A percentile compares a stretch with the other conserved stretches of the same genome.
phyloP scores from a whole-genome alignment of 1,140 invertebrate genomes.

The Rhyacophila brunnea region DNA sequence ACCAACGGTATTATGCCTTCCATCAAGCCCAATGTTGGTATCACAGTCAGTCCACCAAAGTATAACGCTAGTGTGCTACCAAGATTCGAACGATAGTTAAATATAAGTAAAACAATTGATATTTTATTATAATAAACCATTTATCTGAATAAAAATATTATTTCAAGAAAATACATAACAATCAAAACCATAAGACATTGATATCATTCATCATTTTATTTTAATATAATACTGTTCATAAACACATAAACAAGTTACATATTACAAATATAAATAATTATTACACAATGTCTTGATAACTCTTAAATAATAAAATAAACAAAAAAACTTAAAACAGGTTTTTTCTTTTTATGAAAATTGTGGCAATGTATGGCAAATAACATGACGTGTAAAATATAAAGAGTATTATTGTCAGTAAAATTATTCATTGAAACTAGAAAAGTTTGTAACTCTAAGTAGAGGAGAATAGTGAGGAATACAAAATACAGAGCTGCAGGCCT shows the following conservation, averaged over 20 bases:
- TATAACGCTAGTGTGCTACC: constrained; percentile 42
- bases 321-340: too few species aligned
- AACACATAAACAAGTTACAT: neutral
- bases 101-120: neutral
- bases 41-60: constrained; percentile 41
- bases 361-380: too few species aligned
- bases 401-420: too few species aligned
- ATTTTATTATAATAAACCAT: neutral
- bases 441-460: too few species aligned
- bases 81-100: constrained; percentile 24
- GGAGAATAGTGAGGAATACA: too few species aligned
- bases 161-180: too few species aligned
- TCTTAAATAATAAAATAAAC: neutral
- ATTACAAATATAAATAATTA: constrained; percentile 5
- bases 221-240: neutral
- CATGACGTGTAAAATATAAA: too few species aligned
- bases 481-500: too few species aligned
- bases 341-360: too few species aligned
- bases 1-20: constrained; percentile 42
- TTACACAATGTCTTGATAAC: neutral
- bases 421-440: too few species aligned
- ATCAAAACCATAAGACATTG: neutral
- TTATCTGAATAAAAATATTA: too few species aligned
- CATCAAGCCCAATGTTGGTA: constrained; percentile 40
- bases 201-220: neutral